Evolutionary conservation across 2,113 vertebrate species (phyloP), one percentile per base, ranked within the genome.

Genomic region (Forbesichthys agassizii): DNA sequence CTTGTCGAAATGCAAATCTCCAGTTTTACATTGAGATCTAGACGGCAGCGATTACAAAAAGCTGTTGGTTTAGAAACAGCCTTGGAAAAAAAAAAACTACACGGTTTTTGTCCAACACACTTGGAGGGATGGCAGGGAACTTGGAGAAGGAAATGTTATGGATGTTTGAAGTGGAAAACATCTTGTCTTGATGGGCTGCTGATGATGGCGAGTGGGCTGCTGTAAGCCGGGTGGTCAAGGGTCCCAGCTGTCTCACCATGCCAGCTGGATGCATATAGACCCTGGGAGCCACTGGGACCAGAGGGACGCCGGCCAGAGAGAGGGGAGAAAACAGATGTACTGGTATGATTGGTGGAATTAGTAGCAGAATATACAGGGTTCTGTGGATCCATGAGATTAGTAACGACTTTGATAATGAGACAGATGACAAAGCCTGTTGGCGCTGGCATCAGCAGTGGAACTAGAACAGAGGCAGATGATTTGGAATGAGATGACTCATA

Each of bases 151-250:
- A 4, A 27, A 63, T 77, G 81, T 79, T 61, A 13, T 9, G 47
- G 10, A 70, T 61, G 67, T 73, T 80, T 73, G 69, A 79, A 49
- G 65, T 73, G 77, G 83, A 89, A 86, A 84, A 73, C 48, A 75
- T 7, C 53, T 78, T 69, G 66, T 80, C 73, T 79, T 85, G 80
- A 84, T 87, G 82, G 75, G 78, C 77, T 84, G 68, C 58, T 77
- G 78, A 70, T 82, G 77, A 78, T 77, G 73, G 70, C 36, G 72
- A 83, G 75, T 76, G 67, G 64, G 64, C 79, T 75, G 78, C 72
- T 75, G 69, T 89, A 78, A 81, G 85, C 80, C 51, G 73, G 76
- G 85, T 85, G 80, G 85, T 86, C 88, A 89, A 87, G 55, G 60
- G 81, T 83, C 79, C 68, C 88, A 90, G 87, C 85, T 87, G 87